Evolutionary conservation across 2,113 vertebrate genomes (phyloP), one percentile per base, ranked within the genome.

Genomic region (Sebastes fasciatus): DNA sequence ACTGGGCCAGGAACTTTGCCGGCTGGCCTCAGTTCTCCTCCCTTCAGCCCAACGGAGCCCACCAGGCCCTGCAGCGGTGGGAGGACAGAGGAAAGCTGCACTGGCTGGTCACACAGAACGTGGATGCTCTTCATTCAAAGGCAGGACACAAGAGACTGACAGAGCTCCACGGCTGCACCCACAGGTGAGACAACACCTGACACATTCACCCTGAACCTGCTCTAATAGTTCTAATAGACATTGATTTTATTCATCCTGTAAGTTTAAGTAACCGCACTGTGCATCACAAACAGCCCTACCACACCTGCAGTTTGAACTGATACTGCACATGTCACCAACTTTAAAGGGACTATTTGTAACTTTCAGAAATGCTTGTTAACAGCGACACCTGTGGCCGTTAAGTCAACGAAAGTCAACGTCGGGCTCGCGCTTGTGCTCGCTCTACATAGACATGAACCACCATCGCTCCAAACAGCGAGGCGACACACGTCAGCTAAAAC

Each of bases 21-120:
- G 99, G 98, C 9, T 99, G 99, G 99, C 96, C 97, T 4, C 96
- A 91, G 83, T 99, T 99, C 92, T 98, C 97, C 9, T 96, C 96
- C 1, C 96, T 94, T 70, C 94, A 92, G 86, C 98, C 98, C 0
- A 99, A 99, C 88, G 23, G 74, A 1, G 96, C 97, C 2, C 98
- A 99, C 88, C 48, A 81, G 85, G 92, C 91, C 1, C 89, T 99
- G 52, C 94, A 87, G 80, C 89, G 84, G 58, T 99, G 97, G 98
- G 98, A 99, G 88, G 92, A 88, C 14, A 83, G 74, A 0, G 97
- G 96, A 6, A 98, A 96, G 87, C 84, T 99, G 58, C 95, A 98
- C 92, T 99, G 98, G 98, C 83, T 99, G 92, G 97, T 99, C 81
- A 99, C 98, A 0, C 98, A 99, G 87, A 99, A 99, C 0, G 98